Percentiles rank a stretch among this genome's conserved stretches.
Evolutionary conservation across 23 tunicate genomes (phyloP).

Genomic region (Botrylloides violaceus): DNA sequence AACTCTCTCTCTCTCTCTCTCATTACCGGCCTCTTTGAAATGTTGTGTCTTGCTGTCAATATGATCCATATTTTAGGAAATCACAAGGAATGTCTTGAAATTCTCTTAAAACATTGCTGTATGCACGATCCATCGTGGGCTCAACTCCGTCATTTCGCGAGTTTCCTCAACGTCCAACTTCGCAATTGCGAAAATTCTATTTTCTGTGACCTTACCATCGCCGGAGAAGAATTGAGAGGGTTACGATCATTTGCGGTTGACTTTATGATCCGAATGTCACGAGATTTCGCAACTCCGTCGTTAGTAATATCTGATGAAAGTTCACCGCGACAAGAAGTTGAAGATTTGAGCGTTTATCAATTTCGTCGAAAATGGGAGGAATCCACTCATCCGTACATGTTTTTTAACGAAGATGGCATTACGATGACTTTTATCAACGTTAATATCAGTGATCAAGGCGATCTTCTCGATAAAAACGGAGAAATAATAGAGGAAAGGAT

Average conservation of each 20-base stretch:
- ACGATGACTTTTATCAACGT: constrained; percentile 39
- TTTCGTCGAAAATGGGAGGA: constrained; percentile 59
- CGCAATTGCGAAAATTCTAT: constrained; percentile 61
- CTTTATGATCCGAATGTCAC: constrained; percentile 83
- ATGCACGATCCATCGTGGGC: constrained; percentile 64
- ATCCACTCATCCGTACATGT: constrained; percentile 46
- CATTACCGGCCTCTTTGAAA: background rate
- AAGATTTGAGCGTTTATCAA: constrained; percentile 26
- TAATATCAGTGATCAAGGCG: constrained; percentile 25
- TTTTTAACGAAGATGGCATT: constrained; percentile 57
- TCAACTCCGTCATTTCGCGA: constrained; percentile 75
- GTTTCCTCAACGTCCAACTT: constrained; percentile 56
- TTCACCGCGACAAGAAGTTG: background rate
- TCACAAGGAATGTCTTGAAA: constrained; percentile 33
- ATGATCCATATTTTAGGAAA: constrained; percentile 24
- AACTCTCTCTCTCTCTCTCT: too few relatives aligned
- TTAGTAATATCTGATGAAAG: constrained; percentile 19
- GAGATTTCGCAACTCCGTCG: constrained; percentile 87
- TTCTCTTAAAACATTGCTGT: constrained; percentile 36
- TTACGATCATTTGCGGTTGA: constrained; percentile 61
- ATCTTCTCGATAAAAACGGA: constrained; percentile 36
- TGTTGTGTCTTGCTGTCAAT: too few relatives aligned
- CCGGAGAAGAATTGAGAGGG: constrained; percentile 53
- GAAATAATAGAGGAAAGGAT: constrained; percentile 22
- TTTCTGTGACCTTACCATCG: constrained; percentile 28